Evolutionary conservation across 2,797 vertebrate species (phyloP).

Genomic region (Mus caroli): DNA sequence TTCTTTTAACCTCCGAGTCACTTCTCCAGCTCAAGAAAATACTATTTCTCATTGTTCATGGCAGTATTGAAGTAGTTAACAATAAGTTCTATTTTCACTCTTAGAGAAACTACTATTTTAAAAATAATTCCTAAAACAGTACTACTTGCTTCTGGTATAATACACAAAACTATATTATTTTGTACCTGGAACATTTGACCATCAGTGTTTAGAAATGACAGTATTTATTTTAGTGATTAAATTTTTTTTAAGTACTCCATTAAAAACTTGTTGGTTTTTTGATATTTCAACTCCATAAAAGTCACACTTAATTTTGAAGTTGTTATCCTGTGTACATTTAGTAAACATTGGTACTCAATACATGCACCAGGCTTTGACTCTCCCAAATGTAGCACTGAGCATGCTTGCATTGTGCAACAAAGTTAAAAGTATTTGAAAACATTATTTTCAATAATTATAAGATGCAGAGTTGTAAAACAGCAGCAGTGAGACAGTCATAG

Average conservation of each 20-base stretch:
- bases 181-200: conserved; percentile 4
- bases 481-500: not conserved
- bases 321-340: conserved; percentile 15
- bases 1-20: not conserved
- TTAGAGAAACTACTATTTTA: conserved; percentile 28
- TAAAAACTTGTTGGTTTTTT: conserved; percentile 40
- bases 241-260: not conserved
- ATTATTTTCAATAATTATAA: conserved; percentile 5
- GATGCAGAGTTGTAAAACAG: not conserved
- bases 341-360: conserved; percentile 24
- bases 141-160: conserved; percentile 48
- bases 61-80: conserved; percentile 4
- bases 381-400: not conserved
- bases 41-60: conserved; percentile 22
- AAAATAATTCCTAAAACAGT: not conserved
- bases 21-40: conserved; percentile 1
- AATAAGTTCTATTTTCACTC: conserved; percentile 45
- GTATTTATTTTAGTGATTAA: conserved; percentile 54
- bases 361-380: not conserved
- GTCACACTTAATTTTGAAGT: conserved; percentile 22
- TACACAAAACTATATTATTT: conserved; percentile 45
- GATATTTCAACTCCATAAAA: conserved; percentile 29
- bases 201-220: conserved; percentile 51
- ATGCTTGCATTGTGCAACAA: not conserved
- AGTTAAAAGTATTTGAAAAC: conserved; percentile 36